Conservation (phyloP, 2,797 vertebrate species). For the Poecile montanus region DNA sequence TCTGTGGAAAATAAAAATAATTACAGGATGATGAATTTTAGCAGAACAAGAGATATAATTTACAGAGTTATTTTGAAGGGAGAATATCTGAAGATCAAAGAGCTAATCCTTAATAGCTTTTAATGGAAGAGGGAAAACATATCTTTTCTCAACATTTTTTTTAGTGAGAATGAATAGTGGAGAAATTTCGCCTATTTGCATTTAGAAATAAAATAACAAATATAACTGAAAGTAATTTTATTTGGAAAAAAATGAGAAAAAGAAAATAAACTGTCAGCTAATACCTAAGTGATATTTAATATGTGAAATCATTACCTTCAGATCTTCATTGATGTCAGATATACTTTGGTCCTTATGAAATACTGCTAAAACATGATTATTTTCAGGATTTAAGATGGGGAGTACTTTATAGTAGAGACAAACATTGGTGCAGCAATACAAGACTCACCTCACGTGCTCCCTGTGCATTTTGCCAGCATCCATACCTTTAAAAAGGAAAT, state of each 20-base stretch:
- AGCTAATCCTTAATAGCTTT: neutral
- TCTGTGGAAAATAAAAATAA: neutral
- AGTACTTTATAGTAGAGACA: neutral
- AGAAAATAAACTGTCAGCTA: neutral
- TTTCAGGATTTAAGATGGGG: neutral
- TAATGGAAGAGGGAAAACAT: neutral
- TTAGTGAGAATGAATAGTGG: neutral
- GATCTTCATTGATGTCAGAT: neutral
- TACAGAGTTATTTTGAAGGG: neutral
- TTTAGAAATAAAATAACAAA: neutral
- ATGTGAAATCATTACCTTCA: neutral
- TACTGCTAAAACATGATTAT: neutral
- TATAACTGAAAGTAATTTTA: neutral
- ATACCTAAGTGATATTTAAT: neutral
- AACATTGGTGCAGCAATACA: neutral
- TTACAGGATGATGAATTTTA: neutral
- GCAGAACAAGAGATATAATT: neutral
- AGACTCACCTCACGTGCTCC: neutral
- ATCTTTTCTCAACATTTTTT: neutral
- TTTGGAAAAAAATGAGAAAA: neutral
- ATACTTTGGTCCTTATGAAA: neutral
- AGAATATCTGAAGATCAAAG: conserved; percentile 11
- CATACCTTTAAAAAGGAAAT: neutral
- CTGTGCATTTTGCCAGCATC: neutral
- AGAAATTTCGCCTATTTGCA: neutral